Conservation (phyloP, 2,797 vertebrate genomes). For the Hemitrygon akajei region DNA sequence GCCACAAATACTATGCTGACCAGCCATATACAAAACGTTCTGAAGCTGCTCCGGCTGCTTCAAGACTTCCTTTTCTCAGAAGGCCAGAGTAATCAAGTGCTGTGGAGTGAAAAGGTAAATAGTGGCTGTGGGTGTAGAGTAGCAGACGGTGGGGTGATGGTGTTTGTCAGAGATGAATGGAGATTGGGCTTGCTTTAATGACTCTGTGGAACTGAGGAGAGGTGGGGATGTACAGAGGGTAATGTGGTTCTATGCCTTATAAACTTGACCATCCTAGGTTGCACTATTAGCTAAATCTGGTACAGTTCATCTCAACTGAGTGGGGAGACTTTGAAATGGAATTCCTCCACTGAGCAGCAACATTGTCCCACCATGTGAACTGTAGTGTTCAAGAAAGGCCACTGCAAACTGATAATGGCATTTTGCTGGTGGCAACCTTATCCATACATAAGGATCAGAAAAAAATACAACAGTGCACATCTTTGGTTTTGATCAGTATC, state of each 20-base stretch:
- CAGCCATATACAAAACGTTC: constrained; percentile 68
- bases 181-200: background rate
- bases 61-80: constrained; percentile 93
- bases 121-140: background rate
- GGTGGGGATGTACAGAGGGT: background rate
- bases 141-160: too few relatives aligned
- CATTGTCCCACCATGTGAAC: too few relatives aligned
- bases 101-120: constrained; percentile 95
- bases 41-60: constrained; percentile 82
- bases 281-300: background rate
- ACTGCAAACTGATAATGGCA: background rate
- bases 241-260: background rate
- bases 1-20: constrained; percentile 58
- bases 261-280: background rate
- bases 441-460: background rate
- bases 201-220: background rate
- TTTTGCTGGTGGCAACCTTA: background rate
- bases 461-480: background rate
- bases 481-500: background rate
- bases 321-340: background rate
- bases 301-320: background rate
- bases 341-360: background rate
- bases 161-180: too few relatives aligned
- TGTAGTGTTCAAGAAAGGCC: background rate
- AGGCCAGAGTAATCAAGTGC: constrained; percentile 76